Conservation (phyloP, 2,113 vertebrate genomes). For the Bothrops jararaca region DNA sequence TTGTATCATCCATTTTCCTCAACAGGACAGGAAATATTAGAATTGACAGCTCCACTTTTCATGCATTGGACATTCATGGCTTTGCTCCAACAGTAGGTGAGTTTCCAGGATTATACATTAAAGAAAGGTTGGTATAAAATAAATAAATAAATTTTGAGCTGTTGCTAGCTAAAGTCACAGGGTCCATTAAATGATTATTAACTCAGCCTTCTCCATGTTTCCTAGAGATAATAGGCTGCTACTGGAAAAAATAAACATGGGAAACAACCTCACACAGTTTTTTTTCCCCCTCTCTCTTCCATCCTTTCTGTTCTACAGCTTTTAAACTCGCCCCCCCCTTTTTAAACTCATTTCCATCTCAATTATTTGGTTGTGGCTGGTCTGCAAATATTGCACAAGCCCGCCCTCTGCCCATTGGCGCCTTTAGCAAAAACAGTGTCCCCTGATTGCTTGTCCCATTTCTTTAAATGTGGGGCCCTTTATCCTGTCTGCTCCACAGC, state of each 20-base stretch:
- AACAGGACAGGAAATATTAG: background rate
- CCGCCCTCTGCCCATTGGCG: background rate
- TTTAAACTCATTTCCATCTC: rapidly evolving
- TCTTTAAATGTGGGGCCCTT: constrained; percentile 1
- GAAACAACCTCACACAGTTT: background rate
- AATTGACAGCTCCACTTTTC: background rate
- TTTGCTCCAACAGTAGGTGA: background rate
- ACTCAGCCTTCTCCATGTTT: background rate
- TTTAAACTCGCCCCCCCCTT: background rate
- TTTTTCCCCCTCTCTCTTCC: background rate
- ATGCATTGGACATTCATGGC: background rate
- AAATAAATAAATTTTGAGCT: background rate
- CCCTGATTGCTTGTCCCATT: constrained; percentile 4
- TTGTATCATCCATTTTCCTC: background rate
- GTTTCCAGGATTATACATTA: background rate
- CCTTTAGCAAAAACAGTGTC: background rate
- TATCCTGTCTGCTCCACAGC: constrained; percentile 46
- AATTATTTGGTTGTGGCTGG: background rate
- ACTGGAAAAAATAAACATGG: background rate
- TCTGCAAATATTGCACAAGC: constrained; percentile 32
- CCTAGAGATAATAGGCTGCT: background rate
- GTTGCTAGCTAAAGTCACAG: background rate
- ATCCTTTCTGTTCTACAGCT: background rate
- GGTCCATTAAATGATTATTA: background rate
- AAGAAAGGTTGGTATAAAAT: background rate